A percentile compares a stretch with the other conserved stretches of the same genome.
Conservation (phyloP, 2,888 invertebrate species). For the Meganola albula region DNA sequence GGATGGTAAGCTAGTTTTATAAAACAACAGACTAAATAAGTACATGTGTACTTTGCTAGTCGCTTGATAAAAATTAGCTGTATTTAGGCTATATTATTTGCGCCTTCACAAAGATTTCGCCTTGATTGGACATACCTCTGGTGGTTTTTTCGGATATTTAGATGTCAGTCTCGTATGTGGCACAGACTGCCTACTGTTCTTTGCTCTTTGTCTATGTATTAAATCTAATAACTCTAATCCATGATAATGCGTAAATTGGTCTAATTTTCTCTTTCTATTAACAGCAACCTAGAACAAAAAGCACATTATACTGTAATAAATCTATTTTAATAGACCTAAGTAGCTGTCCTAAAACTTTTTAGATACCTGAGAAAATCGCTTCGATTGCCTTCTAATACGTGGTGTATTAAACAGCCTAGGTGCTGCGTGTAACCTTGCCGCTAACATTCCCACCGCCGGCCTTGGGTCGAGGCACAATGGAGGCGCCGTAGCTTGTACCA, state of each 20-base stretch:
- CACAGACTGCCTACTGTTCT: slow-evolving; percentile 66
- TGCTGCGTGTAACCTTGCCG: slow-evolving; percentile 86
- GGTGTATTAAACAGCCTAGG: slow-evolving; percentile 85
- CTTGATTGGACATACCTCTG: slow-evolving; percentile 71
- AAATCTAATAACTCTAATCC: slow-evolving; percentile 87
- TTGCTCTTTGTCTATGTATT: slow-evolving; percentile 74
- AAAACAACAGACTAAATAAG: no score
- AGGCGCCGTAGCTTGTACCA: slow-evolving; percentile 90
- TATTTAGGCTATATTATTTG: no score
- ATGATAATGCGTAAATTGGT: slow-evolving; percentile 88
- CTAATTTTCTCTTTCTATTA: slow-evolving; percentile 92
- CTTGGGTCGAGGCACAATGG: slow-evolving; percentile 93
- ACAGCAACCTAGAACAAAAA: slow-evolving; percentile 79
- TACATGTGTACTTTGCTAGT: no score
- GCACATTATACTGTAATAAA: neutral
- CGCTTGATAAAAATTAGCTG: no score
- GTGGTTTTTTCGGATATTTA: slow-evolving; percentile 76
- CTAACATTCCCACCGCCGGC: slow-evolving; percentile 86
- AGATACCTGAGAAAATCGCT: slow-evolving; percentile 85
- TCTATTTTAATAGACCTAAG: no score
- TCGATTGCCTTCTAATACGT: slow-evolving; percentile 84
- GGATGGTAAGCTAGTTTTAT: no score
- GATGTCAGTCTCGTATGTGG: slow-evolving; percentile 64
- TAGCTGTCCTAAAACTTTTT: no score
- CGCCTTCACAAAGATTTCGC: no score